A percentile compares a stretch with the other conserved stretches of the same genome.
These are phyloP conservation scores for Noctuana brunneofusca DNA, from an alignment of 2,888 invertebrate genomes.

Conservation along the genomic window DNA sequence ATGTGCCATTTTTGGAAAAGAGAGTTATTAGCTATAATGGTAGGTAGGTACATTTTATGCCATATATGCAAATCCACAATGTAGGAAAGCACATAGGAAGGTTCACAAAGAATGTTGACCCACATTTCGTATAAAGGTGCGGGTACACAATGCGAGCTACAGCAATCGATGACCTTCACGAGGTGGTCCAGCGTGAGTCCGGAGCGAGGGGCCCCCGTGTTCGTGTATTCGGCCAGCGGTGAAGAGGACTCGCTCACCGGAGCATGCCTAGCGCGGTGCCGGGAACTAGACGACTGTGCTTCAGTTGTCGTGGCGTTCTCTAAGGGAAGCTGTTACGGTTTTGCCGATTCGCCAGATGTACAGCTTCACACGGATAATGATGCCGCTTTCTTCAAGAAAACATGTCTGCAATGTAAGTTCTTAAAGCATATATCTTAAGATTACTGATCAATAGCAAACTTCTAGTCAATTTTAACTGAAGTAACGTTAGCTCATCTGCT, in stretches of 20 bases:
- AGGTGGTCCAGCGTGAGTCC: conserved; percentile 71
- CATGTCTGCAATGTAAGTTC: conserved; percentile 77
- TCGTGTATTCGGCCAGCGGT: conserved; percentile 73
- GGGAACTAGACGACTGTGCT: conserved; percentile 70
- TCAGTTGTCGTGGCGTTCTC: conserved; percentile 75
- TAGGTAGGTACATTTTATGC: no score
- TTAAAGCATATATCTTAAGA: neutral
- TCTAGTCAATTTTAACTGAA: no score
- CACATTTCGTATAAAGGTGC: conserved; percentile 28
- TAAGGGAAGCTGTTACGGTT: conserved; percentile 75
- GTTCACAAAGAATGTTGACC: conserved; percentile 23
- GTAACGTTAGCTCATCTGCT: neutral
- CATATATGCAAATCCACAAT: no score
- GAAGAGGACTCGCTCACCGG: conserved; percentile 71
- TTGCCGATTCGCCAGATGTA: conserved; percentile 53
- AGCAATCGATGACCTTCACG: conserved; percentile 57
- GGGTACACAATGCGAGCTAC: conserved; percentile 57
- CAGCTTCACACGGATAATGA: conserved; percentile 76
- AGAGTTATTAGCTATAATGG: no score
- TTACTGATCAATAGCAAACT: neutral
- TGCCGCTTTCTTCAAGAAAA: conserved; percentile 85
- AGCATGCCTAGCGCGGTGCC: conserved; percentile 72
- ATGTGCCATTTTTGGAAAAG: no score
- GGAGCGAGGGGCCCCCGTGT: conserved; percentile 65
- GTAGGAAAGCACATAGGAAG: neutral